Evolutionary conservation across 2,113 vertebrate species (phyloP).

Genomic region (Sciurus niger): DNA sequence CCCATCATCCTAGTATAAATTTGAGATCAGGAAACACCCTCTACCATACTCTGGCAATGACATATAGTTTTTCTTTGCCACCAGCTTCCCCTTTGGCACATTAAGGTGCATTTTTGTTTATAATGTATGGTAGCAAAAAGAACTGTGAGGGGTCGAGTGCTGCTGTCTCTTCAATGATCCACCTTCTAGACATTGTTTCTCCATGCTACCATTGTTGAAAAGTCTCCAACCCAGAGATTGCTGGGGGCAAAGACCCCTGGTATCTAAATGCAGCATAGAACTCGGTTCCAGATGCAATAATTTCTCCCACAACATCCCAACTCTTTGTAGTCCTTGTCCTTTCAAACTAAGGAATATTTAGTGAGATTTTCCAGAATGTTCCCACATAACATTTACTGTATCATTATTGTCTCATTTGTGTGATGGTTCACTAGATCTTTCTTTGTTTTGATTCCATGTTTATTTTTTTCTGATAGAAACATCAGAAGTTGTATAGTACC

Average conservation of each 20-base stretch:
- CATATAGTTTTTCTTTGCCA: background rate
- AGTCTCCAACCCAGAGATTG: background rate
- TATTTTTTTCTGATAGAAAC: slow-evolving; percentile 8
- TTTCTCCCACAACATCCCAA: background rate
- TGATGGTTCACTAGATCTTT: background rate
- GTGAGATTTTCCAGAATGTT: background rate
- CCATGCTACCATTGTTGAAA: background rate
- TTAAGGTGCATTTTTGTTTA: background rate
- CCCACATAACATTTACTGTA: background rate
- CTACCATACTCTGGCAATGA: background rate
- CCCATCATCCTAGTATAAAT: background rate
- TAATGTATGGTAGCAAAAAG: background rate
- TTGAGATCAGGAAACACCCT: background rate
- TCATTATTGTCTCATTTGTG: background rate
- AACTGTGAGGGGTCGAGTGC: background rate
- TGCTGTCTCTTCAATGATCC: background rate
- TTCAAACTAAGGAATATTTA: background rate
- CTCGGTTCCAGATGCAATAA: background rate
- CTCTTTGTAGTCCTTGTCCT: background rate
- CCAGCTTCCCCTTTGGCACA: background rate
- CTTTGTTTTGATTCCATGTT: slow-evolving; percentile 46
- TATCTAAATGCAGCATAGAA: background rate
- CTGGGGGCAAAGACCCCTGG: too few relatives aligned
- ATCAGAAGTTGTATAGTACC: background rate
- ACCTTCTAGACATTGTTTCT: background rate